Percentiles rank a stretch among this genome's conserved stretches.
These are phyloP conservation scores for Carterocephalus palaemon DNA, from an alignment of 2,888 invertebrate species.

Conservation along the genomic window DNA sequence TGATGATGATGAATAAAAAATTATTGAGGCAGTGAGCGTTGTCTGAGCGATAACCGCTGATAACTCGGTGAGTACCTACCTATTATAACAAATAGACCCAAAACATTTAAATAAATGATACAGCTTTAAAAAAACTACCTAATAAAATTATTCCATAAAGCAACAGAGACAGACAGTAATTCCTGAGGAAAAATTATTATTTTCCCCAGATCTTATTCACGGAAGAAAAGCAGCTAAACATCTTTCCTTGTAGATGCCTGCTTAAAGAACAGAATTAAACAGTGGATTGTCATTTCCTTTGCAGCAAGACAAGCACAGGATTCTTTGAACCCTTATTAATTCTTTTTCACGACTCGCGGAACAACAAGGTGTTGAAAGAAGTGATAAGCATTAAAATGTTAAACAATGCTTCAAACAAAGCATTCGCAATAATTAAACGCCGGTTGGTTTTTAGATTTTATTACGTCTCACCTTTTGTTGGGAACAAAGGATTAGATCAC, in stretches of 20 bases:
- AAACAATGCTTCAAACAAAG: slow-evolving; percentile 10
- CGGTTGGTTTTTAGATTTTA: slow-evolving; percentile 14
- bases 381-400: slow-evolving; percentile 7
- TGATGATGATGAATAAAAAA: too few species aligned
- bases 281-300: neutral
- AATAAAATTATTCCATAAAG: too few species aligned
- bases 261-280: slow-evolving; percentile 1
- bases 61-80: too few species aligned
- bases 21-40: too few species aligned
- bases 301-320: neutral
- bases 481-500: slow-evolving; percentile 11
- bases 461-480: slow-evolving; percentile 14
- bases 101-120: too few species aligned
- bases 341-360: neutral
- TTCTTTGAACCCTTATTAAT: slow-evolving; percentile 3
- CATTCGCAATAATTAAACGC: slow-evolving; percentile 14
- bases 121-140: too few species aligned
- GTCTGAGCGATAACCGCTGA: too few species aligned
- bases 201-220: too few species aligned
- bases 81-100: too few species aligned
- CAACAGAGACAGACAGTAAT: neutral
- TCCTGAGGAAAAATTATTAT: neutral
- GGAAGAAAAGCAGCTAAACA: neutral
- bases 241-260: neutral
- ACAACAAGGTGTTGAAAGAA: slow-evolving; percentile 3